Percentiles rank a stretch among this genome's conserved stretches.
Conservation (phyloP, 2,888 invertebrate species). For the Drosophila greeni region DNA sequence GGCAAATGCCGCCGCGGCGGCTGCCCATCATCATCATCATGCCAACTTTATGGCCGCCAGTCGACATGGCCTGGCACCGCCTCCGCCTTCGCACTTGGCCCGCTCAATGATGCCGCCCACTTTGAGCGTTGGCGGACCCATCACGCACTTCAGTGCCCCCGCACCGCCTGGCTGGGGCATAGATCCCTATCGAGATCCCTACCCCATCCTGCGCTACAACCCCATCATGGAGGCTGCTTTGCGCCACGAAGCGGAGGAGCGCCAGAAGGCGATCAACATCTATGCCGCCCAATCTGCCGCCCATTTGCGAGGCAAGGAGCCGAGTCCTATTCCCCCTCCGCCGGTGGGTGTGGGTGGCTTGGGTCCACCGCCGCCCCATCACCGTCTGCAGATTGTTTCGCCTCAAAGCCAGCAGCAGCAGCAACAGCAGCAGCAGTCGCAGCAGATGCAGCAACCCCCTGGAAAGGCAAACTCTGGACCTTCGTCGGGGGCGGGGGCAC, state of each 20-base stretch:
- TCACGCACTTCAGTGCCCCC: conserved; percentile 82
- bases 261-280: conserved; percentile 86
- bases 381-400: conserved; percentile 73
- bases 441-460: conserved; percentile 32
- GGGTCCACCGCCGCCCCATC: conserved; percentile 74
- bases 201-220: conserved; percentile 87
- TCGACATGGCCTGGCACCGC: conserved; percentile 79
- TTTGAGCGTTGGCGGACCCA: conserved; percentile 79
- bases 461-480: conserved; percentile 30
- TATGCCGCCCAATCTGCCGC: conserved; percentile 82
- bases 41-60: conserved; percentile 79
- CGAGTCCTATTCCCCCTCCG: conserved; percentile 78
- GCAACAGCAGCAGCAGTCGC: conserved; percentile 12
- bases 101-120: conserved; percentile 81
- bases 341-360: conserved; percentile 68
- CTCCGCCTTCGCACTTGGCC: conserved; percentile 80
- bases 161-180: conserved; percentile 81
- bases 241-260: conserved; percentile 88
- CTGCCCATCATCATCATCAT: conserved; percentile 78
- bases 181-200: conserved; percentile 85
- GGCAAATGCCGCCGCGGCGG: conserved; percentile 77
- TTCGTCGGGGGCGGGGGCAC: conserved; percentile 26
- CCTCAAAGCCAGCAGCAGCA: conserved; percentile 22
- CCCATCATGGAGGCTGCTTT: conserved; percentile 89
- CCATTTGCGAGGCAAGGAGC: conserved; percentile 78